Evolutionary conservation across 2,113 vertebrate species (phyloP).

Genomic region (Sarotherodon lohbergeri): DNA sequence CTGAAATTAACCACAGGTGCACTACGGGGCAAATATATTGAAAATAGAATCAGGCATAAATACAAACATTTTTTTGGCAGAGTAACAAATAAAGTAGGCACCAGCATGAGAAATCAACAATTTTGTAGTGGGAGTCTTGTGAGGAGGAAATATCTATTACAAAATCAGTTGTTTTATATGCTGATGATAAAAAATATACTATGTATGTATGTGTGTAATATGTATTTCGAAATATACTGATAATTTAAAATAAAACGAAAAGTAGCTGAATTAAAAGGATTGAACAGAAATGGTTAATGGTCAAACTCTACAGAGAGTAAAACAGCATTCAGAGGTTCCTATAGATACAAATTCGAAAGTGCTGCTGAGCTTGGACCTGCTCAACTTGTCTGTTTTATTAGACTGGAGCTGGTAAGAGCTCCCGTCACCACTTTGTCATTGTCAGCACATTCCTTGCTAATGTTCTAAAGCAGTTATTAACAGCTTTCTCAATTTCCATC

Average conservation of each 20-base stretch:
- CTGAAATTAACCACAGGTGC: background rate
- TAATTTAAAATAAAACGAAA: background rate
- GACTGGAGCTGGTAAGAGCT: background rate
- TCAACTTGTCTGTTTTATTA: background rate
- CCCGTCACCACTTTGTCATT: background rate
- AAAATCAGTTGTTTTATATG: background rate
- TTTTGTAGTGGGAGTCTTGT: background rate
- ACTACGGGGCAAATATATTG: background rate
- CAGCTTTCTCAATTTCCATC: background rate
- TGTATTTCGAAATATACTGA: background rate
- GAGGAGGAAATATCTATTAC: background rate
- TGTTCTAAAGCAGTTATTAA: background rate
- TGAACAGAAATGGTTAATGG: background rate
- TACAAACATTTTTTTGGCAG: background rate
- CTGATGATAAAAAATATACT: background rate
- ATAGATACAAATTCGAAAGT: fast-evolving
- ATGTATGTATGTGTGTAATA: background rate
- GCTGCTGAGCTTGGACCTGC: background rate
- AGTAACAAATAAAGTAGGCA: background rate
- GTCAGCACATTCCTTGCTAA: background rate
- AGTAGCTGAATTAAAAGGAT: background rate
- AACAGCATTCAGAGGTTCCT: background rate
- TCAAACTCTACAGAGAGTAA: background rate
- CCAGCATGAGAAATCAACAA: background rate
- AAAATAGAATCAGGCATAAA: background rate